Conservation (phyloP, 2,113 vertebrate genomes). For the Myiopsitta monachus region DNA sequence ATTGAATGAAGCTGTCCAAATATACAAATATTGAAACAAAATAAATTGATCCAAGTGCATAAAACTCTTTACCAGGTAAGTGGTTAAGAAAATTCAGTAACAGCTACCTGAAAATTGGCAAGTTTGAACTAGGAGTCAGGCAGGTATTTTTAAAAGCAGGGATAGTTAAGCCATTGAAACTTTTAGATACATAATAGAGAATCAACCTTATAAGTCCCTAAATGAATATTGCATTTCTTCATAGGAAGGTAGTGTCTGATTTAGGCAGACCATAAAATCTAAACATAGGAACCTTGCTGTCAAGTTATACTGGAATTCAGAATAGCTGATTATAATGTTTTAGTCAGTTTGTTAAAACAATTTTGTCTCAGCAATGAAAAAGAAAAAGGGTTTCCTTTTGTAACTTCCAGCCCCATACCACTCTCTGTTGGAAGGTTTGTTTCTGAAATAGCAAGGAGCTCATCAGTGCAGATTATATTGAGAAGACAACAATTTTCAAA, state of each 20-base stretch:
- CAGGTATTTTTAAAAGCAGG: neutral
- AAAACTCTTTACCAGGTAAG: neutral
- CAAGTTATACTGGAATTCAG: neutral
- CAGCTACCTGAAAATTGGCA: neutral
- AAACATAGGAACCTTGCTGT: neutral
- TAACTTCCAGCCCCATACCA: neutral
- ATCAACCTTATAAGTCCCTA: neutral
- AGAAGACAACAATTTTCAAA: neutral
- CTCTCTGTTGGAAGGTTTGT: neutral
- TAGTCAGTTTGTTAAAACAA: conserved; percentile 17
- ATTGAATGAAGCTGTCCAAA: neutral
- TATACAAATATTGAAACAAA: neutral
- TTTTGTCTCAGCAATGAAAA: neutral
- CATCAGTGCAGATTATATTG: neutral
- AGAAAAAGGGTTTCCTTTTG: neutral
- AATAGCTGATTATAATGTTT: neutral
- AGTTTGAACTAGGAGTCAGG: neutral
- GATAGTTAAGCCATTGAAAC: neutral
- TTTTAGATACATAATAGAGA: neutral
- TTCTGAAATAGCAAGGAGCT: neutral
- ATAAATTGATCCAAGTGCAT: neutral
- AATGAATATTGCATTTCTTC: neutral
- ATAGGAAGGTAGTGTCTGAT: neutral
- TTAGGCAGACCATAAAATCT: neutral
- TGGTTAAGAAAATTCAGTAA: neutral